These are phyloP conservation scores for Melanostigma gelatinosum DNA, from an alignment of 2,113 vertebrate genomes.

Conservation along the genomic window DNA sequence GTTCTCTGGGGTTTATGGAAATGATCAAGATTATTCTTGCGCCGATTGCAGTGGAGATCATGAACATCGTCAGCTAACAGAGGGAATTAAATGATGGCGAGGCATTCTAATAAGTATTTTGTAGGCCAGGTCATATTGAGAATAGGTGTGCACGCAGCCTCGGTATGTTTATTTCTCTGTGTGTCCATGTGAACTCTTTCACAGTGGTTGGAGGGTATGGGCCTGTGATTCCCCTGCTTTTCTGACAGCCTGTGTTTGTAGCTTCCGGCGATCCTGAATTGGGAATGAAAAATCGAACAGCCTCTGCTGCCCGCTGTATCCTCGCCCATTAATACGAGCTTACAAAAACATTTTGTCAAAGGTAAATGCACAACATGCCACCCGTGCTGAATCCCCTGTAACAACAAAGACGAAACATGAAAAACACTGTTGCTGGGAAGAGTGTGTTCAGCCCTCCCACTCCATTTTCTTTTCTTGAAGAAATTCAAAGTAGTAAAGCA, in stretches of 20 bases:
- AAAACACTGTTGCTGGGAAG: constrained; percentile 8
- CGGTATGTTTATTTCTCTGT: not conserved
- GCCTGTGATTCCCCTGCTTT: constrained; percentile 38
- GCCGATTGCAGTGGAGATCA: constrained; percentile 44
- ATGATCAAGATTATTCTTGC: constrained; percentile 34
- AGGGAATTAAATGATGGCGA: constrained; percentile 48
- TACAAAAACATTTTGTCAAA: not conserved
- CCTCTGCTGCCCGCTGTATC: not conserved
- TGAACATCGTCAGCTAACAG: constrained; percentile 21
- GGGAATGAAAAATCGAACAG: constrained; percentile 52
- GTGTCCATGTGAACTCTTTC: constrained; percentile 17
- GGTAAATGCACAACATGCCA: constrained; percentile 18
- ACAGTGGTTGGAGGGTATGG: constrained; percentile 13
- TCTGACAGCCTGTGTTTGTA: constrained; percentile 50
- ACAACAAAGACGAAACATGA: not conserved
- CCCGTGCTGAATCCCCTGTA: not conserved
- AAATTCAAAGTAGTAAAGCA: constrained; percentile 2
- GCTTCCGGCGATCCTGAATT: constrained; percentile 37
- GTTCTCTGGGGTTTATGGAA: constrained; percentile 55
- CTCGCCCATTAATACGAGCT: constrained; percentile 12
- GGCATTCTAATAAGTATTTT: constrained; percentile 39
- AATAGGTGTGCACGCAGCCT: not conserved
- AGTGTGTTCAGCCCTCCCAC: not conserved
- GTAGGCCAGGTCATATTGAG: constrained; percentile 9
- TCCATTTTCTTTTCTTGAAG: not conserved